Conservation (phyloP, 2,888 invertebrate species). For the Stratiomys singularior region DNA sequence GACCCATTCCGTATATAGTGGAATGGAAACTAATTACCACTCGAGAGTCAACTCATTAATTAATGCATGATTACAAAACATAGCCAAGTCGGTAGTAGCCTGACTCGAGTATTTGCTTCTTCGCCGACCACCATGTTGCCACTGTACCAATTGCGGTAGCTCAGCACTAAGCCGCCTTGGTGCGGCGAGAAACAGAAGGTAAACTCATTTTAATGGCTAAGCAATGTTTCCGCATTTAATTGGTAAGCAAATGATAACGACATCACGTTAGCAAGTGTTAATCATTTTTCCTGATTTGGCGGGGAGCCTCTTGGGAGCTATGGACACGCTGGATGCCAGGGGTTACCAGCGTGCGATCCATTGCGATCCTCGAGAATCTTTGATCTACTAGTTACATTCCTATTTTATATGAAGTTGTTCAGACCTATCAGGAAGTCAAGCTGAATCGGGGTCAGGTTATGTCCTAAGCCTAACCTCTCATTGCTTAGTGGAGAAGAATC, state of each 20-base stretch:
- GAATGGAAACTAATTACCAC: slow-evolving; percentile 39
- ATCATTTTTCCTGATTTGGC: slow-evolving; percentile 39
- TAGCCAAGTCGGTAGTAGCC: not conserved
- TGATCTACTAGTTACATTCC: too few relatives aligned
- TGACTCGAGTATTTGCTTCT: not conserved
- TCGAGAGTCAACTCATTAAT: slow-evolving; percentile 38
- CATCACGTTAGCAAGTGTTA: slow-evolving; percentile 43
- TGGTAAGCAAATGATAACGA: slow-evolving; percentile 44
- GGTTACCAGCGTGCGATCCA: not conserved
- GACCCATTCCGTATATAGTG: not conserved
- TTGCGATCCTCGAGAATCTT: too few relatives aligned
- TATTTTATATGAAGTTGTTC: too few relatives aligned
- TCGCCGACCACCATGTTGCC: not conserved
- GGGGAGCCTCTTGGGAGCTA: not conserved
- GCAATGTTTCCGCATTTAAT: slow-evolving; percentile 42
- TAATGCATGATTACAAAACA: slow-evolving; percentile 42
- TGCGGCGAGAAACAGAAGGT: slow-evolving; percentile 12
- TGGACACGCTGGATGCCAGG: not conserved
- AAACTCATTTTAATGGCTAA: slow-evolving; percentile 38
- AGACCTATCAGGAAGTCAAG: too few relatives aligned
- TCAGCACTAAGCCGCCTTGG: not conserved
- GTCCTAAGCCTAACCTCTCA: too few relatives aligned
- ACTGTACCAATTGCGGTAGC: not conserved
- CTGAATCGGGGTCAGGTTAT: too few relatives aligned
- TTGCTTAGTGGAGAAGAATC: too few relatives aligned